Evolutionary conservation across 2,888 invertebrate genomes (phyloP), one percentile per base, ranked within the genome.

Genomic region (Cyaniris semiargus): DNA sequence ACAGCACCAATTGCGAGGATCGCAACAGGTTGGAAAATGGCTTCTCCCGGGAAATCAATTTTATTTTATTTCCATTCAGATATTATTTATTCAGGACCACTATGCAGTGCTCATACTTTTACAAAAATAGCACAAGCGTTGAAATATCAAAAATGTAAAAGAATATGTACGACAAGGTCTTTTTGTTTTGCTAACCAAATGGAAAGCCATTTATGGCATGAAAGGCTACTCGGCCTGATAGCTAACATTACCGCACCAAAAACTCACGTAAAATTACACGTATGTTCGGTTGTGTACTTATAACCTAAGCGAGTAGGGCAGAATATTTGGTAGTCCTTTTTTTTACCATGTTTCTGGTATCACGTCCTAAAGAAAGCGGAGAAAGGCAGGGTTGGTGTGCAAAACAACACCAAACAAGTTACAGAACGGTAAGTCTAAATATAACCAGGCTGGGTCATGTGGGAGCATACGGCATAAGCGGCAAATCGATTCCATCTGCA

Each of bases 1-100:
- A 48, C 48, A 48, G 48, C 13, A 48, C 8, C 23, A 60, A 10
- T 10, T 10, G 21, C 21, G 60, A 21, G 21, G 2, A 60, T 23
- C 60, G 10, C 23, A 60, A 60, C 60, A 60, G 21, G 10, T 2
- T 23, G 23, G 60, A 21, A 21, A 60, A 23, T 23, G 21, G 21
- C 10, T n/a, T 56, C 60, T 23, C 60, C 10, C 10, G 60, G 23
- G 21, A 60, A 60, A 60, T 60, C 58, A 58, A 58, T 21, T 48
- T 58, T 58, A 53, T 53, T 53, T 53, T 53, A 58, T 21, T 58
- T 58, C 56, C 21, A 58, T 58, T 58, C 18, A 7, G 58, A n/a
- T 58, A 58, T 58, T 58, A 58, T 58, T 58, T 58, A 58, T 58
- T 58, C 58, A 58, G 7, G 8, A 48, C 53, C 53, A 53, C 58